phyloP scores from a whole-genome alignment of 2,113 vertebrate species.

The Coptodon rendalli region DNA sequence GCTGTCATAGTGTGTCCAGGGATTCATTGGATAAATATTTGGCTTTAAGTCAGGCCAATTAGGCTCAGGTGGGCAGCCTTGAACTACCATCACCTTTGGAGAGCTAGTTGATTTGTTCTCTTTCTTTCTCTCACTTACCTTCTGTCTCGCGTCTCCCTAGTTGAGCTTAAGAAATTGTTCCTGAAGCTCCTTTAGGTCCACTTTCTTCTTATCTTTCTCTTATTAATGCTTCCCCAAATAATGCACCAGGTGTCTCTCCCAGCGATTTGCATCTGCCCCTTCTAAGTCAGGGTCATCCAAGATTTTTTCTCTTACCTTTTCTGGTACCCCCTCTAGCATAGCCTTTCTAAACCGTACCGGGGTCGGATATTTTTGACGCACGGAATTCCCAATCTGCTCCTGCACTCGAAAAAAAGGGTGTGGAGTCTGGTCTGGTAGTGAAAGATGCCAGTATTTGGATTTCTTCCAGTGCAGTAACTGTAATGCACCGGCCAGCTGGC shows the following conservation, averaged over 20 bases:
- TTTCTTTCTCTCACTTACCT: not conserved
- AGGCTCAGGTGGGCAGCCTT: rapidly evolving
- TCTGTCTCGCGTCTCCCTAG: not conserved
- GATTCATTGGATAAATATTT: too few species aligned
- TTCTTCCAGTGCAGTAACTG: not conserved
- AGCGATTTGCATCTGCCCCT: not conserved
- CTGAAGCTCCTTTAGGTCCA: not conserved
- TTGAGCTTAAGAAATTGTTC: not conserved
- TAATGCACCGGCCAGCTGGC: not conserved
- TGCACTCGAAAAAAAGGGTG: not conserved
- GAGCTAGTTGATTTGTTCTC: not conserved
- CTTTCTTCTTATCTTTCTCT: not conserved
- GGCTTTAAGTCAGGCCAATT: too few species aligned
- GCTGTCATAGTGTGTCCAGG: too few species aligned
- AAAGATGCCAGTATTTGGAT: not conserved
- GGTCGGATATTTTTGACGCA: not conserved
- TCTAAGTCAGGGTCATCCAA: not conserved
- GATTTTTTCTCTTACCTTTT: not conserved
- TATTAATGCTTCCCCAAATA: not conserved
- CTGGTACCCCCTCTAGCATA: not conserved
- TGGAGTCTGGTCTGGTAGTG: not conserved
- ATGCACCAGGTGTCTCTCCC: not conserved
- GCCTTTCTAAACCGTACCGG: not conserved
- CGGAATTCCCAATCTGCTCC: not conserved
- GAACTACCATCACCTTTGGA: not conserved